A percentile compares a stretch with the other conserved stretches of the same genome.
These are phyloP conservation scores for Arctopsyche grandis DNA, from an alignment of 1,140 invertebrate genomes.

Conservation along the genomic window DNA sequence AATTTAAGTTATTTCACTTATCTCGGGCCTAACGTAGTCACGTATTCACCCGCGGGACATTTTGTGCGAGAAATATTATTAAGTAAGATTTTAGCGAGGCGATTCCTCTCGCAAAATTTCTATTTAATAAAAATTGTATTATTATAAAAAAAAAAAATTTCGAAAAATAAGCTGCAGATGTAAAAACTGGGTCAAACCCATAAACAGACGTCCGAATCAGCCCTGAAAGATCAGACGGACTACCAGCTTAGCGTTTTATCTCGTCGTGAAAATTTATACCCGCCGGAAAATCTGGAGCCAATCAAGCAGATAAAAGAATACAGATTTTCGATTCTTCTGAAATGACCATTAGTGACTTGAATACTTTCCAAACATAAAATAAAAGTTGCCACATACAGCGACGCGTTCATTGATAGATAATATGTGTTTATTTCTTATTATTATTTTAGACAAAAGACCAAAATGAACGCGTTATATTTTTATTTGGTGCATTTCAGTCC, in stretches of 20 bases:
- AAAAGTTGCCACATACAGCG: too few species aligned
- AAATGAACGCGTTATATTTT: too few species aligned
- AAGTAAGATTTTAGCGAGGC: conserved; percentile 31
- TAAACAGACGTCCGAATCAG: neutral
- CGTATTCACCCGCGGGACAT: conserved; percentile 5
- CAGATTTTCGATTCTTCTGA: too few species aligned
- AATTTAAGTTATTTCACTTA: conserved; percentile 22
- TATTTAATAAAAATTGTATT: conserved; percentile 21
- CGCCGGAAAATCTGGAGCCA: neutral
- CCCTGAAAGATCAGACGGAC: neutral
- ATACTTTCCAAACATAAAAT: too few species aligned
- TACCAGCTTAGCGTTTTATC: conserved; percentile 1
- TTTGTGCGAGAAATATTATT: conserved; percentile 13
- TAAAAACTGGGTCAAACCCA: conserved; percentile 12
- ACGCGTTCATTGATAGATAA: too few species aligned
- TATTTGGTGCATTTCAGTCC: too few species aligned
- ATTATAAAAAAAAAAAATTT: neutral
- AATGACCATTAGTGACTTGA: too few species aligned
- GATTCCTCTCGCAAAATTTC: conserved; percentile 1
- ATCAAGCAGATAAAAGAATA: neutral
- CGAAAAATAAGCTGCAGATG: neutral
- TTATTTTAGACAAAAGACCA: too few species aligned
- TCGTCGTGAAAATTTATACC: neutral
- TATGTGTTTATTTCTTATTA: too few species aligned
- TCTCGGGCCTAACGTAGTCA: neutral